Percentiles rank a stretch among this genome's conserved stretches.
phyloP scores from a whole-genome alignment of 2,113 vertebrate genomes.

The Alligator mississippiensis region DNA sequence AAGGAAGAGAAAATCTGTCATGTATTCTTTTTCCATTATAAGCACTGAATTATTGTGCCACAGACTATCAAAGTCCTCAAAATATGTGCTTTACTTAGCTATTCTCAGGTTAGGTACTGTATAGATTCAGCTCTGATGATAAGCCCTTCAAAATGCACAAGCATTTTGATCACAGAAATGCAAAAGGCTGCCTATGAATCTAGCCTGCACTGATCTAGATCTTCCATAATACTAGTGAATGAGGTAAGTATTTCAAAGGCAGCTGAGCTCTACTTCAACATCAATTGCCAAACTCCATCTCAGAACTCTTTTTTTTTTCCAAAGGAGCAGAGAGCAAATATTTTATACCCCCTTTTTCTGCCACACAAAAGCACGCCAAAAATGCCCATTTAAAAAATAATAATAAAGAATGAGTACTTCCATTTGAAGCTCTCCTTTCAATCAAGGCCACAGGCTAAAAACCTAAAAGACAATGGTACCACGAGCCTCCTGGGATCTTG shows the following conservation, averaged over 20 bases:
- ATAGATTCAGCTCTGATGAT: conserved; percentile 42
- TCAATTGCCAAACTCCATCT: conserved; percentile 47
- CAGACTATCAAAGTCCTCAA: conserved; percentile 64
- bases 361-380: conserved; percentile 41
- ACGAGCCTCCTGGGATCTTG: conserved; percentile 44
- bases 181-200: conserved; percentile 48
- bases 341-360: not conserved
- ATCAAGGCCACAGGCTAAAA: conserved; percentile 57
- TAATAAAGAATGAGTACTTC: conserved; percentile 21
- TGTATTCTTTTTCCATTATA: conserved; percentile 57
- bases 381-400: conserved; percentile 8
- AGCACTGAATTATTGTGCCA: conserved; percentile 35
- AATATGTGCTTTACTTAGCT: conserved; percentile 56
- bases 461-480: conserved; percentile 49
- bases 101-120: conserved; percentile 55
- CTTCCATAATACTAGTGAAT: not conserved
- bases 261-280: conserved; percentile 39
- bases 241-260: conserved; percentile 67
- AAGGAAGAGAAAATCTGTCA: conserved; percentile 18
- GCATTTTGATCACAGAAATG: conserved; percentile 67
- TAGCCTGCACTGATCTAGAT: conserved; percentile 44
- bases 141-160: conserved; percentile 30
- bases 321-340: conserved; percentile 45
- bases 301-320: conserved; percentile 19
- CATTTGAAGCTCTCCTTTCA: conserved; percentile 48